Percentiles rank a stretch among this genome's conserved stretches.
Evolutionary conservation across 2,888 invertebrate species (phyloP).

Genomic region (Xestia rhomboidea): DNA sequence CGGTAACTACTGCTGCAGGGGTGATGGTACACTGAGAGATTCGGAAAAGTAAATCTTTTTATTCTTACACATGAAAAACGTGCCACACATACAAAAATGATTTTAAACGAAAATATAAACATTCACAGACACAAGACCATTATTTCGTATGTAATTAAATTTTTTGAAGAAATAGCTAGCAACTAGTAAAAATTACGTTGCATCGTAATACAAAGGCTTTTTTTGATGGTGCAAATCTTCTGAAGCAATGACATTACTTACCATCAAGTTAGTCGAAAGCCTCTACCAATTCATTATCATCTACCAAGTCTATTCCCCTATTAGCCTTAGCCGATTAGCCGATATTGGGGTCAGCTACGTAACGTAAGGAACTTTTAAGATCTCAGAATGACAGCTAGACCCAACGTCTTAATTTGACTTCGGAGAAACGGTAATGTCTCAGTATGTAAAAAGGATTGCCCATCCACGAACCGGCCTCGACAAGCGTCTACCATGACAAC

Average conservation of each 20-base stretch:
- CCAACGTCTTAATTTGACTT: not conserved
- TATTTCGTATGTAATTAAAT: not conserved
- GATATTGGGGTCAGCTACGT: not conserved
- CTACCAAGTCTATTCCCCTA: not conserved
- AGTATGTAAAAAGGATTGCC: not conserved
- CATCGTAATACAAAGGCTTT: not conserved
- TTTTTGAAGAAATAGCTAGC: not conserved
- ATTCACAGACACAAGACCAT: not conserved
- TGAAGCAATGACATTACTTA: not conserved
- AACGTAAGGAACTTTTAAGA: not conserved
- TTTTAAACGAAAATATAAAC: not conserved
- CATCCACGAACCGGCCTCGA: not conserved
- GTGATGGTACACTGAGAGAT: conserved; percentile 47
- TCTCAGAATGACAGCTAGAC: not conserved
- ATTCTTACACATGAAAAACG: not conserved
- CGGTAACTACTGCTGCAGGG: conserved; percentile 60
- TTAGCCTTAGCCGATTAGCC: no score
- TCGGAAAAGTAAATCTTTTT: not conserved
- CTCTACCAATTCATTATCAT: not conserved
- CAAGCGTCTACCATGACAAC: not conserved
- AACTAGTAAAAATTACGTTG: not conserved
- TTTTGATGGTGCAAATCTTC: not conserved
- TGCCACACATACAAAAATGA: not conserved
- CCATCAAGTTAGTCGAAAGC: not conserved
- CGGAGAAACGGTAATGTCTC: not conserved